Evolutionary conservation across 2,888 invertebrate genomes (phyloP).

Genomic region (Marasmarcha lunaedactyla): DNA sequence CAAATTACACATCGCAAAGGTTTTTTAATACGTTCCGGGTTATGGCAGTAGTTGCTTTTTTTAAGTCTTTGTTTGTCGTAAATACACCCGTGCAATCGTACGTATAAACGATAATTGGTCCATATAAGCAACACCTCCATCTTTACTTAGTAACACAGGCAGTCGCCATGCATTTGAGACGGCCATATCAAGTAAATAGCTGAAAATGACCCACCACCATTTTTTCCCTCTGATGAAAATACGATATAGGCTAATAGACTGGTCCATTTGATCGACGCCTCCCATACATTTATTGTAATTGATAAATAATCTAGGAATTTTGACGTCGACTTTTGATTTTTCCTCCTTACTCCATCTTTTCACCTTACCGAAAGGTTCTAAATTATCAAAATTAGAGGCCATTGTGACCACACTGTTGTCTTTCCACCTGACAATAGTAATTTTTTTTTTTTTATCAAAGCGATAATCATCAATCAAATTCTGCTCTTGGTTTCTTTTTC

Average conservation of each 20-base stretch:
- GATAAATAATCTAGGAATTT: constrained; percentile 16
- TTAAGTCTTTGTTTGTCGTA: too few species aligned
- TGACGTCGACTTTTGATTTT: constrained; percentile 17
- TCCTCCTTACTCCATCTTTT: constrained; percentile 16
- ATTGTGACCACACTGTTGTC: constrained; percentile 20
- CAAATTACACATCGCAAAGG: too few species aligned
- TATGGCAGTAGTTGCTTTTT: too few species aligned
- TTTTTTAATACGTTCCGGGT: too few species aligned
- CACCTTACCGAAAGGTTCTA: constrained; percentile 18
- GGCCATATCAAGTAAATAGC: constrained; percentile 7
- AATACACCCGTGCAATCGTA: too few species aligned
- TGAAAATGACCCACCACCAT: constrained; percentile 10
- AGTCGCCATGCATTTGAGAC: constrained; percentile 5
- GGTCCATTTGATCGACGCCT: constrained; percentile 8
- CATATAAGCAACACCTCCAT: too few species aligned
- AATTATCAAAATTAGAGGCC: constrained; percentile 17
- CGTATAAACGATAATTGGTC: too few species aligned
- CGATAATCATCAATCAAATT: constrained; percentile 20
- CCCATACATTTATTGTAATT: constrained; percentile 16
- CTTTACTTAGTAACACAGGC: too few species aligned
- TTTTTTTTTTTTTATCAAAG: constrained; percentile 18
- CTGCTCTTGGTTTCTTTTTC: constrained; percentile 18
- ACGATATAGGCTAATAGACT: constrained; percentile 5
- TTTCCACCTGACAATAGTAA: constrained; percentile 18
- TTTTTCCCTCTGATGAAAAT: constrained; percentile 8